A percentile compares a stretch with the other conserved stretches of the same genome.
These are phyloP conservation scores for Emmelina monodactyla DNA, from an alignment of 2,888 invertebrate genomes.

Conservation along the genomic window DNA sequence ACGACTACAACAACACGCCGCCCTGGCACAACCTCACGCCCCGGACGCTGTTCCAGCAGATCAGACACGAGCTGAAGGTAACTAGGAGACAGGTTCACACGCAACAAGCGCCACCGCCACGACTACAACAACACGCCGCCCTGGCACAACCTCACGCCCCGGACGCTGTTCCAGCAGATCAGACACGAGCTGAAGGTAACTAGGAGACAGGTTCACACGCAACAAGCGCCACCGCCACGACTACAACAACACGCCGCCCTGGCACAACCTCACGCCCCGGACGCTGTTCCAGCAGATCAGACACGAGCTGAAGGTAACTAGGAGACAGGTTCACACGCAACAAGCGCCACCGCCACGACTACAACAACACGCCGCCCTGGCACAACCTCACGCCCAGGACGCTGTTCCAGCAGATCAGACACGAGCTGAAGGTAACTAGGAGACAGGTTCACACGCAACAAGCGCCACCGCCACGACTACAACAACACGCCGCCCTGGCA, in stretches of 20 bases:
- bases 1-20: constrained; percentile 33
- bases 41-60: constrained; percentile 86
- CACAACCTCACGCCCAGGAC: constrained; percentile 83
- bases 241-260: constrained; percentile 62
- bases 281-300: constrained; percentile 89
- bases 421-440: constrained; percentile 70
- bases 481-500: constrained; percentile 76
- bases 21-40: constrained; percentile 90
- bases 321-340: constrained; percentile 38
- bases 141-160: constrained; percentile 89
- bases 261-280: constrained; percentile 88
- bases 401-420: constrained; percentile 87
- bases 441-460: constrained; percentile 40
- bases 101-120: constrained; percentile 33
- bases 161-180: constrained; percentile 88
- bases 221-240: constrained; percentile 30
- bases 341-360: constrained; percentile 28
- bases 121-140: constrained; percentile 47
- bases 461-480: constrained; percentile 26
- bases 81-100: constrained; percentile 32
- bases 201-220: constrained; percentile 37
- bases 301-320: constrained; percentile 34
- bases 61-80: constrained; percentile 78
- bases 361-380: constrained; percentile 72
- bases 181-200: constrained; percentile 74